Conservation (phyloP, 2,113 vertebrate genomes). For the Gulo gulo region DNA sequence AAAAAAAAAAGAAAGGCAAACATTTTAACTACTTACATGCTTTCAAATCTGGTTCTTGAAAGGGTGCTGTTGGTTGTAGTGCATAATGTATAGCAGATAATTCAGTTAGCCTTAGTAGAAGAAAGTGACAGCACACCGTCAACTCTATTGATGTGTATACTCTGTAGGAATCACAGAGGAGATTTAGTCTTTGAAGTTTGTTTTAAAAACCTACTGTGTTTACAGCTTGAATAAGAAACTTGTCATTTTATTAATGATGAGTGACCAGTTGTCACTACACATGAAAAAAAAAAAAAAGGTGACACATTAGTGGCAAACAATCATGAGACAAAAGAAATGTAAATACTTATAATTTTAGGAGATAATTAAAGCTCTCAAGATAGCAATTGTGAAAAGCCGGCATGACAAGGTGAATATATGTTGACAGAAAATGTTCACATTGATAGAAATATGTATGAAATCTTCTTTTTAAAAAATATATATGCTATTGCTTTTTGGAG, state of each 20-base stretch:
- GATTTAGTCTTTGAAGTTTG: conserved; percentile 75
- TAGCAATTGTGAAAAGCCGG: conserved; percentile 86
- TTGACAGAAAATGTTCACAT: conserved; percentile 86
- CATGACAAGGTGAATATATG: conserved; percentile 82
- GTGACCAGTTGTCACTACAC: conserved; percentile 85
- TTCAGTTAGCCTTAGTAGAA: conserved; percentile 5
- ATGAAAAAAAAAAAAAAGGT: conserved; percentile 80
- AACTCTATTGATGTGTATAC: conserved; percentile 45
- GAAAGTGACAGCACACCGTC: not conserved
- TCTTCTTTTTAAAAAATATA: conserved; percentile 80
- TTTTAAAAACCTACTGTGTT: conserved; percentile 72
- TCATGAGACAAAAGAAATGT: conserved; percentile 85
- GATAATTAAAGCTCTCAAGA: conserved; percentile 90
- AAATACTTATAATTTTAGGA: conserved; percentile 87
- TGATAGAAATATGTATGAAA: conserved; percentile 83
- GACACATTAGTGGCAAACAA: conserved; percentile 84
- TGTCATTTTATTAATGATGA: conserved; percentile 89
- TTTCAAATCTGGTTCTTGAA: not conserved
- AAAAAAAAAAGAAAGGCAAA: not conserved
- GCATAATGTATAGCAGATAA: not conserved
- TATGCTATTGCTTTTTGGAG: conserved; percentile 82
- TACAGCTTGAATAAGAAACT: conserved; percentile 66
- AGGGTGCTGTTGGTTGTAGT: not conserved
- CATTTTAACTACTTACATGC: not conserved
- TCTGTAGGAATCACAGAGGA: conserved; percentile 56